Evolutionary conservation across 2,113 vertebrate genomes (phyloP).

Genomic region (Falco punctatus): DNA sequence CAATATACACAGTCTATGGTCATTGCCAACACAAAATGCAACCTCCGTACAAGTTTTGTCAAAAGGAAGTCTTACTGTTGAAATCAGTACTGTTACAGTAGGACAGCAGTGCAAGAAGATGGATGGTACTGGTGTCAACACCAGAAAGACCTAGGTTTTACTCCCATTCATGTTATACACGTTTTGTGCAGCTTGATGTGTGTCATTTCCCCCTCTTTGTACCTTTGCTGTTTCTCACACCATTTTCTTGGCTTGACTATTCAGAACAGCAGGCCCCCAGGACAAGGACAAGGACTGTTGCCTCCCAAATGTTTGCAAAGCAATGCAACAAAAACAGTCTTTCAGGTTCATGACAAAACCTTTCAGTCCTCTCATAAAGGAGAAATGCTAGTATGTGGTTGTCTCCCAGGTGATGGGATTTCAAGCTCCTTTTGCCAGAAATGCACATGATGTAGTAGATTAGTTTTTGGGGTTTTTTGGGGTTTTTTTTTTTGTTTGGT

Average conservation of each 20-base stretch:
- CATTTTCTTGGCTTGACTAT: background rate
- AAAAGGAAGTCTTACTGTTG: background rate
- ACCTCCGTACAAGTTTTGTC: background rate
- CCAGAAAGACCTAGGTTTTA: background rate
- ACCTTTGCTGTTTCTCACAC: background rate
- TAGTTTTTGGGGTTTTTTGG: background rate
- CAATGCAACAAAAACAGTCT: background rate
- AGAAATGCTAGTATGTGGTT: background rate
- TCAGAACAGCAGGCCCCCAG: background rate
- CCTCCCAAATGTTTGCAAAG: background rate
- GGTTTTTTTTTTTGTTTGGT: background rate
- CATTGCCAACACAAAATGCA: background rate
- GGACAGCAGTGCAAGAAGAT: background rate
- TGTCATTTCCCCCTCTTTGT: background rate
- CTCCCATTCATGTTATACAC: background rate
- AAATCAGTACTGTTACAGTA: background rate
- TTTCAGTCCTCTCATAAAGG: background rate
- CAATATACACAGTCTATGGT: background rate
- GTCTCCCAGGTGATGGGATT: constrained; percentile 51
- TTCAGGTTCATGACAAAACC: background rate
- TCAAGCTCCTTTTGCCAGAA: constrained; percentile 20
- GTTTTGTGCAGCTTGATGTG: background rate
- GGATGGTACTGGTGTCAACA: background rate
- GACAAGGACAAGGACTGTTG: background rate
- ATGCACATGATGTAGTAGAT: background rate